Conservation (phyloP, 1,140 invertebrate species). For the Heliconius nattereri region DNA sequence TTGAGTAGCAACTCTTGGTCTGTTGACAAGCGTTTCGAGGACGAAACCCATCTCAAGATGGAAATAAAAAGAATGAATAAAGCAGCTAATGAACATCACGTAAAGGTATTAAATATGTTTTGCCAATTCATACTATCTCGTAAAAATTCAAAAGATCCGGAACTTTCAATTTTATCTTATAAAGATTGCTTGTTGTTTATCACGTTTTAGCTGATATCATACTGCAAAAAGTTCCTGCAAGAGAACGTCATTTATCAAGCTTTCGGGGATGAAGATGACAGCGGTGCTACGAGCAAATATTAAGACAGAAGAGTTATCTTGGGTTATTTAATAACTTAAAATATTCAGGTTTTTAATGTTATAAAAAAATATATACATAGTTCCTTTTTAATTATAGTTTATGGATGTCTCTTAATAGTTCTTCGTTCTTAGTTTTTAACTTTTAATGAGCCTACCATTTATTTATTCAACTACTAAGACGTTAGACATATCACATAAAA, state of each 20-base stretch:
- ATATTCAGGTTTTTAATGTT: background rate
- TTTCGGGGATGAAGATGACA: conserved; percentile 39
- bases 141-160: background rate
- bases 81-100: conserved; percentile 46
- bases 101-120: background rate
- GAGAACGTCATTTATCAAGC: conserved; percentile 56
- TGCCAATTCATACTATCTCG: conserved; percentile 41
- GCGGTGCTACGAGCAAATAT: conserved; percentile 30
- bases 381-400: background rate
- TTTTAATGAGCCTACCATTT: too few relatives aligned
- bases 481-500: too few relatives aligned
- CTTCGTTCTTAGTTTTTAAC: too few relatives aligned
- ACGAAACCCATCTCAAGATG: conserved; percentile 52
- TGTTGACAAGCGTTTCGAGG: conserved; percentile 51
- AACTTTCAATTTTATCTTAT: background rate
- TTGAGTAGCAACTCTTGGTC: conserved; percentile 51
- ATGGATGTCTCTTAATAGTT: background rate
- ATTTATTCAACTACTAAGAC: too few relatives aligned
- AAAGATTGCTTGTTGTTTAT: conserved; percentile 15
- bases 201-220: conserved; percentile 57
- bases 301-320: conserved; percentile 24
- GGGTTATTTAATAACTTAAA: conserved; percentile 5
- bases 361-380: background rate
- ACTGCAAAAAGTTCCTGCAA: conserved; percentile 59
- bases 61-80: conserved; percentile 67